Evolutionary conservation across 2,888 invertebrate genomes (phyloP).

Genomic region (Theretra japonica): DNA sequence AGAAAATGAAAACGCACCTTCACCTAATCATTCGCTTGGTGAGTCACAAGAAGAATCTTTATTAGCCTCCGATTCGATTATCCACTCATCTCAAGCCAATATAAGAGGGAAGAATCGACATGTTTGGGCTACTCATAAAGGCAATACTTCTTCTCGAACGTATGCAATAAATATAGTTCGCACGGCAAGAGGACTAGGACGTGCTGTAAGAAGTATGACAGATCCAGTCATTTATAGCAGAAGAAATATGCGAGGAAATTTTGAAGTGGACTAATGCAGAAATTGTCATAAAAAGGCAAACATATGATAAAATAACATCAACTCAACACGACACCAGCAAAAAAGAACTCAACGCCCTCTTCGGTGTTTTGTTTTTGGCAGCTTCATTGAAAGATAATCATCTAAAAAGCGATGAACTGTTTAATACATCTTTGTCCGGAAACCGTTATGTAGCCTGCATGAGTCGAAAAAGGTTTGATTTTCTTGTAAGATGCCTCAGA

Average conservation of each 20-base stretch:
- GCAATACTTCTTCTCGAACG: background rate
- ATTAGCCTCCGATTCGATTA: background rate
- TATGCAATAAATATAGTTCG: background rate
- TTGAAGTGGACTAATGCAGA: background rate
- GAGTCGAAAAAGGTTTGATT: too few relatives aligned
- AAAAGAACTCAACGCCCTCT: background rate
- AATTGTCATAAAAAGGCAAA: background rate
- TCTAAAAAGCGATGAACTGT: background rate
- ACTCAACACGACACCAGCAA: background rate
- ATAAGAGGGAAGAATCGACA: background rate
- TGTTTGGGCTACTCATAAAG: background rate
- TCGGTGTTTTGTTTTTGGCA: background rate
- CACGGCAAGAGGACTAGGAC: background rate
- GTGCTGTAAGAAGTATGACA: background rate
- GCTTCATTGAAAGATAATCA: background rate
- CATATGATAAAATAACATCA: background rate
- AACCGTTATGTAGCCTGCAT: too few relatives aligned
- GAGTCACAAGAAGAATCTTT: background rate
- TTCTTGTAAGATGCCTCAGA: too few relatives aligned
- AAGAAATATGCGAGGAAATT: background rate
- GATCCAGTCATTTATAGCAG: background rate
- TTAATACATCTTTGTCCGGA: background rate
- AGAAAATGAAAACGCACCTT: background rate
- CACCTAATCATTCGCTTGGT: background rate
- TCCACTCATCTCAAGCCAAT: background rate